A percentile compares a stretch with the other conserved stretches of the same genome.
These are phyloP conservation scores for Alectoris magna DNA, from an alignment of 2,797 vertebrate genomes.

Conservation along the genomic window DNA sequence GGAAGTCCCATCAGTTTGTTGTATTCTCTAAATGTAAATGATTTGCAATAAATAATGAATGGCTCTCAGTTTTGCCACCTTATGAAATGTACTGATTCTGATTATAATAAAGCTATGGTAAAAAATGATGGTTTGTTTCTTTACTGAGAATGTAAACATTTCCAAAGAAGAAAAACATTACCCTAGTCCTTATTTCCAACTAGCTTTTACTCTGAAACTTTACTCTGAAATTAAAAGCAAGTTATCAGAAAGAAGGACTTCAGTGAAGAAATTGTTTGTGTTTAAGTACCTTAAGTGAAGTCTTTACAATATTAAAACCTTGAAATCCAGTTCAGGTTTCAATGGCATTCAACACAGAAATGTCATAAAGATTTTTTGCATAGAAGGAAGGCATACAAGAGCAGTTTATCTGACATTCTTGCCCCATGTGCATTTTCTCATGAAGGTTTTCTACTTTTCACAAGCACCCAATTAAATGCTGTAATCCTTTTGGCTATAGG, in stretches of 20 bases:
- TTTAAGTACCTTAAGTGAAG: background rate
- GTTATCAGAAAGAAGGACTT: background rate
- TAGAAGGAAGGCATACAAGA: background rate
- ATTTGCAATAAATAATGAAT: slow-evolving; percentile 45
- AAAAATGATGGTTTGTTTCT: background rate
- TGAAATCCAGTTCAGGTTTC: background rate
- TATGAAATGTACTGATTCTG: background rate
- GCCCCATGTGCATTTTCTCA: background rate
- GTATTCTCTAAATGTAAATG: slow-evolving; percentile 12
- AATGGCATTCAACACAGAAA: background rate
- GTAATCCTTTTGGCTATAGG: background rate
- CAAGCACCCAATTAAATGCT: background rate
- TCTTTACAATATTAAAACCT: background rate
- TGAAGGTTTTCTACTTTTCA: background rate
- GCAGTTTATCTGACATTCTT: background rate
- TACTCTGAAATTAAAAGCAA: background rate
- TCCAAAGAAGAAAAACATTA: background rate
- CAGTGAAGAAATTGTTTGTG: slow-evolving; percentile 8
- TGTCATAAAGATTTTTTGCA: background rate
- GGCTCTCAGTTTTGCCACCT: background rate
- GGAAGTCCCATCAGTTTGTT: slow-evolving; percentile 1
- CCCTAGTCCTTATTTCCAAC: background rate
- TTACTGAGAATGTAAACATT: background rate
- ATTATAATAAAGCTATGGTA: background rate
- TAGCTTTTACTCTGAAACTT: background rate